These are phyloP conservation scores for Clanis bilineata DNA, from an alignment of 2,888 invertebrate genomes.

Conservation along the genomic window DNA sequence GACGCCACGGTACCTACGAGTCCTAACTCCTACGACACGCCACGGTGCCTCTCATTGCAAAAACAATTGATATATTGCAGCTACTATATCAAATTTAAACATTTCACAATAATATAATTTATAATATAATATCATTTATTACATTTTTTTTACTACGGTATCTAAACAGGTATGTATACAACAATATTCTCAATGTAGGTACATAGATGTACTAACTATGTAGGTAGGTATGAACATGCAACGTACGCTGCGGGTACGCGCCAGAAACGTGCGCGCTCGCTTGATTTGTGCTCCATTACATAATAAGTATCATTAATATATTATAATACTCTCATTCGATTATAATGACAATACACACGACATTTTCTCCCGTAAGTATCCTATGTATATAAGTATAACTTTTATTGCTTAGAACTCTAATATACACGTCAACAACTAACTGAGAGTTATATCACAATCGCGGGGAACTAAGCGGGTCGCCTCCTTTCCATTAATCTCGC, in stretches of 20 bases:
- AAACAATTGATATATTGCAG: constrained; percentile 20
- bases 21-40: no score
- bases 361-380: constrained; percentile 2
- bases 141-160: constrained; percentile 3
- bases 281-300: constrained; percentile 9
- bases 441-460: constrained; percentile 18
- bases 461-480: background rate
- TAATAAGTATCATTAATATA: no score
- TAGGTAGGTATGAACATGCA: background rate
- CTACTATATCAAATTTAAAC: constrained; percentile 24
- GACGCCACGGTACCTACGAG: no score
- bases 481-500: background rate
- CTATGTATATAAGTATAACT: constrained; percentile 17
- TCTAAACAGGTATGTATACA: background rate
- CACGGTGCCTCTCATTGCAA: background rate
- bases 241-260: background rate
- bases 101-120: constrained; percentile 22
- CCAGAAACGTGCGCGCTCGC: background rate
- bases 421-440: constrained; percentile 38
- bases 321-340: background rate
- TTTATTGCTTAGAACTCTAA: constrained; percentile 40
- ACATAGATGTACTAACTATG: background rate
- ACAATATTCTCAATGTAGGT: background rate
- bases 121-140: constrained; percentile 25
- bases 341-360: background rate